Base-by-base conservation (phyloP, 2,797 vertebrate species). In the Cirrhinus molitorella region DNA sequence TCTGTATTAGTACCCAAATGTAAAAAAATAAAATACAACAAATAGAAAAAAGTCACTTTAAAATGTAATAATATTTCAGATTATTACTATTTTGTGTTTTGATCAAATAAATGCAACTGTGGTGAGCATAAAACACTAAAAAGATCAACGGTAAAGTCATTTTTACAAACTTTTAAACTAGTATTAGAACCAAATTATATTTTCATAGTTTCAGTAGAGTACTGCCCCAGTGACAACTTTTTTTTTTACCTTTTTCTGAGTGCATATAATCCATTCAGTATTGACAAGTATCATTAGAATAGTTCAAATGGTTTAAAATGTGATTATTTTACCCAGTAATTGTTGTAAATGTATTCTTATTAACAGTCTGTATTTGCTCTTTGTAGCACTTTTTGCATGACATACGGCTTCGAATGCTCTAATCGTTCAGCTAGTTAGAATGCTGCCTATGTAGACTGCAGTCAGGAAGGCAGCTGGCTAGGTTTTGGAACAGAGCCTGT, bases 401-500 rank as follows among this genome's bases (percentile, higher is more conserved):
- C 14, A 28, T 61, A 49, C 0, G 14, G 19, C 16, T 5, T 51
- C 21, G 57, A 74, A 74, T 55, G 31, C 51, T 63, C 31, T 6
- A 25, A 61, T 73, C 10, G 3, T 14, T 61, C 21, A 55, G n/a
- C 49, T 49, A 21, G 47, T 74, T 66, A 53, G 71, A 40, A 82
- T 75, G 70, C 70, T 51, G 21, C 59, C 45, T 80, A 59, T 74
- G 51, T 85, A 72, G 71, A 47, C 57, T 47, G 51, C 74, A 72
- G 63, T 34, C 45, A 73, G 70, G 70, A 81, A 72, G 70, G 81
- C 81, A 67, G 61, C 81, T 83, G 71, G 67, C 47, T 83, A 75
- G 47, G 63, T 40, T 83, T 83, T 75, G 81, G 81, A 83, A 67
- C 71, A 66, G 81, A 83, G 37, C 72, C 81, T 83, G 72, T 82